Evolutionary conservation across 2,797 vertebrate species (phyloP).

Genomic region (Oryzias dopingdopingensis): DNA sequence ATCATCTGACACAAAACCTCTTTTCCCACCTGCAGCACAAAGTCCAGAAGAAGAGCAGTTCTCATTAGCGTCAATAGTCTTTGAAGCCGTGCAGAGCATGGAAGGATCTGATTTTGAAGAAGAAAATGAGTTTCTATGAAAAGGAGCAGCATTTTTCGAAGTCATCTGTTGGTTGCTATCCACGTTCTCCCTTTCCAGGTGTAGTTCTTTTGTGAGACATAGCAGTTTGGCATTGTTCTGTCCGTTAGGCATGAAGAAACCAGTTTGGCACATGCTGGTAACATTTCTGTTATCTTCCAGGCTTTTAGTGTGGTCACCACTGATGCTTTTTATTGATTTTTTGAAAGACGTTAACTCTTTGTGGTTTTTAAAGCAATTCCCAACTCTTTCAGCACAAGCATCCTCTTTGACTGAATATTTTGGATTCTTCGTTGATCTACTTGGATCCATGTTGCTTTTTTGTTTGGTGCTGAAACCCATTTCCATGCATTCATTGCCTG

Average conservation of each 20-base stretch:
- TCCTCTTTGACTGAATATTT: not conserved
- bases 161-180: constrained; percentile 56
- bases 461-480: constrained; percentile 6
- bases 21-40: constrained; percentile 75
- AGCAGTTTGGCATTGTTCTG: constrained; percentile 21
- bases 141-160: constrained; percentile 63
- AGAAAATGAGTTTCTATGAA: constrained; percentile 64
- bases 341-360: not conserved
- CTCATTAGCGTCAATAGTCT: constrained; percentile 26
- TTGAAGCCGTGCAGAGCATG: constrained; percentile 33
- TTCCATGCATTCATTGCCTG: constrained; percentile 1
- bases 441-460: not conserved
- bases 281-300: constrained; percentile 7
- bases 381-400: not conserved
- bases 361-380: constrained; percentile 2
- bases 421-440: not conserved
- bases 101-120: constrained; percentile 69
- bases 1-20: constrained; percentile 73
- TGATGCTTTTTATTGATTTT: not conserved
- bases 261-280: constrained; percentile 9
- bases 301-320: not conserved
- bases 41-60: constrained; percentile 52
- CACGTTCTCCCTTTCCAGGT: constrained; percentile 13
- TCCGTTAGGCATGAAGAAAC: constrained; percentile 55
- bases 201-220: constrained; percentile 7